Evolutionary conservation across 2,888 invertebrate species (phyloP).

Genomic region (Caenorhabditis doughertyi): DNA sequence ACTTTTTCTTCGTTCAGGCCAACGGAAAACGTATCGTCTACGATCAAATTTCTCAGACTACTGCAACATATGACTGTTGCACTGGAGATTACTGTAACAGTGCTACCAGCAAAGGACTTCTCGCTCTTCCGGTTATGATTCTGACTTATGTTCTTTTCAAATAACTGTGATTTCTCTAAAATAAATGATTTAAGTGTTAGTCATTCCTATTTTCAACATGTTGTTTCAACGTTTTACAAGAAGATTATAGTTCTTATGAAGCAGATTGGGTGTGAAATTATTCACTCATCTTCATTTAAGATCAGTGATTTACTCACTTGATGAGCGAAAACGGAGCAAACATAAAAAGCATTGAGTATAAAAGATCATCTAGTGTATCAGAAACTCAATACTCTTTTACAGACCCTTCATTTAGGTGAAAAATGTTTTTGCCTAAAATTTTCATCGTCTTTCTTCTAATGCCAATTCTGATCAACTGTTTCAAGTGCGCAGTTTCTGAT

Average conservation of each 20-base stretch:
- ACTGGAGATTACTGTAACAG: slow-evolving; percentile 64
- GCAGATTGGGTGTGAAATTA: no score
- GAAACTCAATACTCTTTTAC: background rate
- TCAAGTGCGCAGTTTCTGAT: slow-evolving; percentile 30
- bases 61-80: slow-evolving; percentile 55
- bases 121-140: slow-evolving; percentile 46
- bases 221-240: no score
- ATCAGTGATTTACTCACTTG: no score
- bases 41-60: background rate
- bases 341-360: no score
- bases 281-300: no score
- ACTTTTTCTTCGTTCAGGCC: slow-evolving; percentile 27
- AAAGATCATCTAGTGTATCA: background rate
- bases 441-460: slow-evolving; percentile 14
- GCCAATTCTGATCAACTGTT: slow-evolving; percentile 25
- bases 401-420: background rate
- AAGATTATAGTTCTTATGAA: no score
- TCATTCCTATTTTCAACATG: no score
- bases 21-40: slow-evolving; percentile 23
- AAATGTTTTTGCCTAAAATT: slow-evolving; percentile 33
- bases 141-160: slow-evolving; percentile 57
- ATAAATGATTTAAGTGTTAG: background rate
- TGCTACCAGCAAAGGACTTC: slow-evolving; percentile 33
- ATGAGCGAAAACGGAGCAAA: no score
- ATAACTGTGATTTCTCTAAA: slow-evolving; percentile 14